phyloP scores from a whole-genome alignment of 2,888 invertebrate genomes.

The Chalcosyrphus nemorum region DNA sequence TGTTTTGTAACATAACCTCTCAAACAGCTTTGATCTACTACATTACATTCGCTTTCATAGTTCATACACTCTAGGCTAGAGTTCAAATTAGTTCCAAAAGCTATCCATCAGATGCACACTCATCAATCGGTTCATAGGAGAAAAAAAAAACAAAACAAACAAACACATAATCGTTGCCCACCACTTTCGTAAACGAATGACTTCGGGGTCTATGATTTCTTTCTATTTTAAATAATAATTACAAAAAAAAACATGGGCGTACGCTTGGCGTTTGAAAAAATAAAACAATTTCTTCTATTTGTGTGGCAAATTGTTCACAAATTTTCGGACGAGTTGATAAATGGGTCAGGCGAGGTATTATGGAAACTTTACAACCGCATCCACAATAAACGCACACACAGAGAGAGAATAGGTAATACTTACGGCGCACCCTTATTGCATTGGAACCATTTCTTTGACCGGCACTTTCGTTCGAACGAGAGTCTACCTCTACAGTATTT shows the following conservation, averaged over 20 bases:
- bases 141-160: neutral
- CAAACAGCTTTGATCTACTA: too few relatives aligned
- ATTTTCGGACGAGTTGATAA: conserved; percentile 66
- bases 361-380: conserved; percentile 48
- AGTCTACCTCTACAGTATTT: too few relatives aligned
- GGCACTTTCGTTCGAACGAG: conserved; percentile 31
- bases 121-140: too few relatives aligned
- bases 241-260: conserved; percentile 2
- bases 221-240: conserved; percentile 50
- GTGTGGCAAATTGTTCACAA: conserved; percentile 50
- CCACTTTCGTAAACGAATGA: conserved; percentile 24
- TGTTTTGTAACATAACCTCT: too few relatives aligned
- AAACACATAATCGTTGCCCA: neutral
- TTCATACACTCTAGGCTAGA: neutral
- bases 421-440: conserved; percentile 57
- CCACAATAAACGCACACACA: too few relatives aligned
- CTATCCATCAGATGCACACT: conserved; percentile 6
- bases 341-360: conserved; percentile 54
- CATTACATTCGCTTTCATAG: too few relatives aligned
- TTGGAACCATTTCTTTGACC: conserved; percentile 52
- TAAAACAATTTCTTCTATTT: conserved; percentile 36
- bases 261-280: conserved; percentile 31
- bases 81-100: neutral
- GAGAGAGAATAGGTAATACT: too few relatives aligned
- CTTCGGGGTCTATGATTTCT: conserved; percentile 45